Conservation (phyloP, 2,113 vertebrate genomes). For the Corythaeola cristata region DNA sequence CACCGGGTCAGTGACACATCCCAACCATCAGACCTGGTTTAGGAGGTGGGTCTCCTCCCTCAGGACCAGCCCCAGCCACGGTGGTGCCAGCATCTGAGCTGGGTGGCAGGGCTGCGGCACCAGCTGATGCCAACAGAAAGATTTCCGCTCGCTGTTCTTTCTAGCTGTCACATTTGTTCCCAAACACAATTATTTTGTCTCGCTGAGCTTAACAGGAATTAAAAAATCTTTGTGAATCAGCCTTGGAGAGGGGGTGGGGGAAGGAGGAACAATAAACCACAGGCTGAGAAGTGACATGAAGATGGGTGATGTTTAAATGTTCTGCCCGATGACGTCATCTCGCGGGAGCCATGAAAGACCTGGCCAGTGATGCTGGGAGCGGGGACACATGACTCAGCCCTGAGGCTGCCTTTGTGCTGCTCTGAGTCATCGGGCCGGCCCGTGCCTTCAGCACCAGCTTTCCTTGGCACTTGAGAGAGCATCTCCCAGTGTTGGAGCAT, state of each 20-base stretch:
- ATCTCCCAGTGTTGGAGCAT: neutral
- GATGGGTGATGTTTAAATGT: neutral
- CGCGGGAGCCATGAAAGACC: neutral
- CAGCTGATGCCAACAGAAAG: neutral
- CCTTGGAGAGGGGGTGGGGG: neutral
- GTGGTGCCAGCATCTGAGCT: neutral
- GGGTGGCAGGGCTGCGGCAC: neutral
- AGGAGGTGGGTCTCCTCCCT: neutral
- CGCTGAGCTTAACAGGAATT: neutral
- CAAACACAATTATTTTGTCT: slow-evolving; percentile 54
- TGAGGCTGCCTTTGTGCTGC: neutral
- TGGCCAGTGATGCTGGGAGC: neutral
- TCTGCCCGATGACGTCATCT: neutral
- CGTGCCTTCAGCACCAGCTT: neutral
- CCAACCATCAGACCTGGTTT: neutral
- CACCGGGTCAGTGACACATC: rapidly evolving
- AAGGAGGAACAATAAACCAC: neutral
- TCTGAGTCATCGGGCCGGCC: neutral
- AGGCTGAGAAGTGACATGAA: neutral
- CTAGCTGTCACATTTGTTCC: slow-evolving; percentile 41
- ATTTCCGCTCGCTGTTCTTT: neutral
- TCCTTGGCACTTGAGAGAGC: neutral
- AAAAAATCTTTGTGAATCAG: slow-evolving; percentile 51
- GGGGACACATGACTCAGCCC: neutral
- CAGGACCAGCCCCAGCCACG: neutral